Conservation (phyloP, 2,113 vertebrate species). For the Blennius ocellaris region DNA sequence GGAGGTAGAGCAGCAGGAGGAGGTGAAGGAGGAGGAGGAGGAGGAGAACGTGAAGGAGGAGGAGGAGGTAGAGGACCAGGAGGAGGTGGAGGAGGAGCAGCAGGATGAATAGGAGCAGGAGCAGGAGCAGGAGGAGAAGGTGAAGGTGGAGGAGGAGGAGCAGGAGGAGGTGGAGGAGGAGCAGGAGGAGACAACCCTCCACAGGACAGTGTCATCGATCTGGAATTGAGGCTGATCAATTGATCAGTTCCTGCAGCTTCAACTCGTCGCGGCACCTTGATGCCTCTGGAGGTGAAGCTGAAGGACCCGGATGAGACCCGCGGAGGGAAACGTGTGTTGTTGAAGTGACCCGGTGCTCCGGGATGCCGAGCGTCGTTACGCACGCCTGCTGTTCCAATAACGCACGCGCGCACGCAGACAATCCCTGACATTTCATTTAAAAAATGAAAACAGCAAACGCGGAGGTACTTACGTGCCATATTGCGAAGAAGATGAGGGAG, state of each 20-base stretch:
- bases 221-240: conserved; percentile 47
- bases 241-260: conserved; percentile 14
- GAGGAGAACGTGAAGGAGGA: too few relatives aligned
- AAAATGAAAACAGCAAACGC: neutral
- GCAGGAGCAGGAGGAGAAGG: too few relatives aligned
- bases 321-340: too few relatives aligned
- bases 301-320: neutral
- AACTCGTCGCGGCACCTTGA: too few relatives aligned
- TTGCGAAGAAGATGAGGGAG: conserved; percentile 96
- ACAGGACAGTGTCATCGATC: conserved; percentile 53
- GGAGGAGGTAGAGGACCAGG: conserved; percentile 17
- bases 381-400: conserved; percentile 28
- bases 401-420: neutral
- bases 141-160: neutral
- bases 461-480: conserved; percentile 94
- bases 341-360: neutral
- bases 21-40: too few relatives aligned
- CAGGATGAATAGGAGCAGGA: neutral
- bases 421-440: neutral
- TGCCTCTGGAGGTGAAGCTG: neutral
- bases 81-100: too few relatives aligned
- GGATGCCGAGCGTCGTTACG: neutral
- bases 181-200: conserved; percentile 17
- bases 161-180: neutral
- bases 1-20: conserved; percentile 2